These are phyloP conservation scores for Drosophila carrolli DNA, from an alignment of 1,140 invertebrate species.

Conservation along the genomic window DNA sequence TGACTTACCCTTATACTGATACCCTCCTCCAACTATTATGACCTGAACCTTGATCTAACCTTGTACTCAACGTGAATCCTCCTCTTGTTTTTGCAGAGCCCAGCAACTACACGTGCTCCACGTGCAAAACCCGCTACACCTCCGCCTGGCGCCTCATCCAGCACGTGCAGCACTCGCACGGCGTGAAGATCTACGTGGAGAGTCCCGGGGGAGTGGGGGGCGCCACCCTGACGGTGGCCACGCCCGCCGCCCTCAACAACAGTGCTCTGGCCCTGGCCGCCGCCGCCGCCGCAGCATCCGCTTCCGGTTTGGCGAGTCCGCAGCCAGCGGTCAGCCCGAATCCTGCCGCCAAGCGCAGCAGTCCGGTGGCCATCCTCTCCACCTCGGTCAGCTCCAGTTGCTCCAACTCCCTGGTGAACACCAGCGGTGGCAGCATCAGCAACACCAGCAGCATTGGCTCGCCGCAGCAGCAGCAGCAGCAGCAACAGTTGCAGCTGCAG, in stretches of 20 bases:
- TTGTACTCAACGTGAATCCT: constrained; percentile 28
- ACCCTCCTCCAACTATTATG: too few species aligned
- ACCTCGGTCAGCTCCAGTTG: constrained; percentile 23
- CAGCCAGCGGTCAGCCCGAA: constrained; percentile 56
- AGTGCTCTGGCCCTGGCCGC: constrained; percentile 44
- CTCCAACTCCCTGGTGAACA: constrained; percentile 49
- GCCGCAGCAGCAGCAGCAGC: constrained; percentile 84
- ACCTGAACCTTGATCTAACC: too few species aligned
- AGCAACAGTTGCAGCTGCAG: constrained; percentile 78
- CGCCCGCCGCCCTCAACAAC: constrained; percentile 64
- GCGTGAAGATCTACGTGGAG: constrained; percentile 96
- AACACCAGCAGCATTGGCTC: constrained; percentile 39
- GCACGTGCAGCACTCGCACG: constrained; percentile 97
- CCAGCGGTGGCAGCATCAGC: constrained; percentile 35
- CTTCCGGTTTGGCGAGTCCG: constrained; percentile 33
- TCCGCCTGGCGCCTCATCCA: constrained; percentile 97
- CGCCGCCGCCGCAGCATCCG: constrained; percentile 45
- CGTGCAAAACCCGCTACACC: constrained; percentile 94
- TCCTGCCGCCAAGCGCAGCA: constrained; percentile 28
- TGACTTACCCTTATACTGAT: too few species aligned
- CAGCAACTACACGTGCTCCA: constrained; percentile 96
- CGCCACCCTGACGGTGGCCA: constrained; percentile 67
- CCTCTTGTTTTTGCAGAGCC: constrained; percentile 91
- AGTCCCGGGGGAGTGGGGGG: constrained; percentile 20
- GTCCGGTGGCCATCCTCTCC: constrained; percentile 28